These are phyloP conservation scores for Eupithecia exiguata DNA, from an alignment of 2,888 invertebrate genomes.

Conservation along the genomic window DNA sequence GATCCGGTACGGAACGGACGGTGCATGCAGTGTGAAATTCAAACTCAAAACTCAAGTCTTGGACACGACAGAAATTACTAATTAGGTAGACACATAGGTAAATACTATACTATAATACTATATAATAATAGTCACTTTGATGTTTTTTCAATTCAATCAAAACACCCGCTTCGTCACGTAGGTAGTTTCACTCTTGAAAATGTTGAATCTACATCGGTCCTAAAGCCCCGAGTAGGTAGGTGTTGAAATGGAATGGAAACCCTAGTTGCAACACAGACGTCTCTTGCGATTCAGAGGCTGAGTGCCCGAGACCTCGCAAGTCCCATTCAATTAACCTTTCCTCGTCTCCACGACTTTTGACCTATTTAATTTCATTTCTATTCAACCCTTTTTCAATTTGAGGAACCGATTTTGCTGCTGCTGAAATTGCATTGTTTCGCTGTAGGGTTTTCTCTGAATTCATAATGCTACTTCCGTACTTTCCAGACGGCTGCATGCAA, in stretches of 20 bases:
- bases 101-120: too few species aligned
- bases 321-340: constrained; percentile 72
- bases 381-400: constrained; percentile 48
- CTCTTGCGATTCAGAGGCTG: constrained; percentile 42
- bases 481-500: constrained; percentile 28
- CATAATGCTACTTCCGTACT: constrained; percentile 29
- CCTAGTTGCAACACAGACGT: constrained; percentile 25
- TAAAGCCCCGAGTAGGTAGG: constrained; percentile 2
- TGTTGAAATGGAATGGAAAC: constrained; percentile 13
- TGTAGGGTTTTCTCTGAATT: constrained; percentile 33
- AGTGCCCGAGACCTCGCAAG: constrained; percentile 45
- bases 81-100: neutral
- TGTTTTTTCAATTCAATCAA: neutral
- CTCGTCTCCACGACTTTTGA: constrained; percentile 57
- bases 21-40: neutral
- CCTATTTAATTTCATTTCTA: constrained; percentile 66
- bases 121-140: neutral
- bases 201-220: neutral
- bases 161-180: neutral
- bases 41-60: neutral
- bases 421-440: constrained; percentile 38
- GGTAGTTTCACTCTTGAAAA: constrained; percentile 3
- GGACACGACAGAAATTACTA: neutral
- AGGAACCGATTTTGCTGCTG: constrained; percentile 32
- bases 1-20: too few species aligned